Percentiles rank a stretch among this genome's conserved stretches.
Evolutionary conservation across 2,113 vertebrate species (phyloP).

Genomic region (Rhabdornis inornatus): DNA sequence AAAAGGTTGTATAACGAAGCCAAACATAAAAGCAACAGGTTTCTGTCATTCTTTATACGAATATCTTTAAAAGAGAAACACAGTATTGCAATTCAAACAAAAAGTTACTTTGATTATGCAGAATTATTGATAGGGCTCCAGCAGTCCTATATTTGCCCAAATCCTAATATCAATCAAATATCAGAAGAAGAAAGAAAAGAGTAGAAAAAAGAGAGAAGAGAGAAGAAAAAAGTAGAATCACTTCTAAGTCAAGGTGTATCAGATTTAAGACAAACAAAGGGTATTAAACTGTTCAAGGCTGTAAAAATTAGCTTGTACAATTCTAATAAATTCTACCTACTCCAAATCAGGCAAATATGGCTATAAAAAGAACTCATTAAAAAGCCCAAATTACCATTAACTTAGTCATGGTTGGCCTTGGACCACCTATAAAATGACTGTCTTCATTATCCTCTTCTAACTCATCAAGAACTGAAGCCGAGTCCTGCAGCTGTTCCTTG

Average conservation of each 20-base stretch:
- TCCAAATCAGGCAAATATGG: neutral
- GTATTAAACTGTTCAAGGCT: neutral
- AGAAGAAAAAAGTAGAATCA: neutral
- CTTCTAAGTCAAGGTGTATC: neutral
- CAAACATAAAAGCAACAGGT: neutral
- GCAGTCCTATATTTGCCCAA: neutral
- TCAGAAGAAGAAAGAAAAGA: neutral
- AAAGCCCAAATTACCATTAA: conserved; percentile 81
- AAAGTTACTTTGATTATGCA: neutral
- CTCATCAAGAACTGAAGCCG: neutral
- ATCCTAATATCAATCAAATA: neutral
- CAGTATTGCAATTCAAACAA: neutral
- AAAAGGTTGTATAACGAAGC: neutral
- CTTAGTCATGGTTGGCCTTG: conserved; percentile 93
- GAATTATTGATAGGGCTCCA: neutral
- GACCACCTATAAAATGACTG: conserved; percentile 86
- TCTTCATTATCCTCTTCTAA: conserved; percentile 63
- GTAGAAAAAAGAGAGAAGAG: no score
- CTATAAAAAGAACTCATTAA: neutral
- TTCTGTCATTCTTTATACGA: neutral
- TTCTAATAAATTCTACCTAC: neutral
- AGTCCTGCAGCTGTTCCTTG: neutral
- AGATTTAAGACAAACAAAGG: neutral
- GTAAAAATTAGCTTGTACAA: neutral
- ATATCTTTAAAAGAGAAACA: neutral